Evolutionary conservation across 2,888 invertebrate genomes (phyloP), one percentile per base, ranked within the genome.

Genomic region (Polydrusus cervinus): DNA sequence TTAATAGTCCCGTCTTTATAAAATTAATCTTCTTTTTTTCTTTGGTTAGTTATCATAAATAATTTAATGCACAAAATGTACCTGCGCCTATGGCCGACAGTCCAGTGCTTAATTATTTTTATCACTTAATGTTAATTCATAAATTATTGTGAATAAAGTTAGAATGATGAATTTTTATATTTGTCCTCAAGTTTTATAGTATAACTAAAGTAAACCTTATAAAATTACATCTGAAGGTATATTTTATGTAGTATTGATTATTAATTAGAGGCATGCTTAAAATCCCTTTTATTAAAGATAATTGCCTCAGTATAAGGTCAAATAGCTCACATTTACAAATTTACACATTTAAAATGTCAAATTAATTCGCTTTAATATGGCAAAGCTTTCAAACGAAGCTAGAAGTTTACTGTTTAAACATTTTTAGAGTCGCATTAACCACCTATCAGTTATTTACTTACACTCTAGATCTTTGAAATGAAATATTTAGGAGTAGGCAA

Each of bases 341-440:
- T 51, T 51, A 20, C 20, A 51, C 20, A 13, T 51, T 51, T 34
- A 34, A 25, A 53, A 53, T 53, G 53, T 53, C 53, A 53, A 53
- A 30, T 3, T 10, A 8, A 34, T 34, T 9, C 34, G 10, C 34
- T 9, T 34, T 10, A 10, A 51, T 18, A 53, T 25, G 13, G 10
- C 3, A 20, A 13, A 11, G 20, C 18, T 53, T 53, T 53, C 30
- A 30, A 18, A 25, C n/a, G 25, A 25, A 20, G 51, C 20, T 20
- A 11, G 10, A 51, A 51, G 5, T 30, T 30, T 30, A n/a, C n/a
- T n/a, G n/a, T n/a, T n/a, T n/a, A n/a, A n/a, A n/a, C 25, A 53
- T 25, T 53, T 53, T 30, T 13, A 51, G 11, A 11, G 20, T 20
- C 51, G 20, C 51, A 51, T 51, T 51, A 51, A 16, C 51, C 51